Base-by-base conservation (phyloP, 2,888 invertebrate species). In the Nemotelus nigrinus region DNA sequence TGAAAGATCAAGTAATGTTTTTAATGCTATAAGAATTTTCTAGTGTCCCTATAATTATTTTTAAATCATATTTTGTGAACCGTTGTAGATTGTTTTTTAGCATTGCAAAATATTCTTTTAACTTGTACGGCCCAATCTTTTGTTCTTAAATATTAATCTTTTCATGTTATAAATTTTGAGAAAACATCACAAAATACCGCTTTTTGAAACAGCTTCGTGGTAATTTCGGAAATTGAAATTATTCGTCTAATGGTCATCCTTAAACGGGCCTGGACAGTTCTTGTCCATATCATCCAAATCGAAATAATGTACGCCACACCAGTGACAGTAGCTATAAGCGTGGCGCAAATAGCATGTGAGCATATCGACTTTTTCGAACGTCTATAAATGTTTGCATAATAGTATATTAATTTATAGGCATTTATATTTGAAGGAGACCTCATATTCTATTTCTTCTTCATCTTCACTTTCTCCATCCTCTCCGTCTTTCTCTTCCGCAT, bases 291-390 rank as follows among this genome's bases (percentile, higher is more conserved):
- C 93, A 48, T 89, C 87, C 70, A 86, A 86, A 86, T 92, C 91
- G 78, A 91, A 88, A 85, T 90, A 94, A 68, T 89, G 89, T 3
- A 91, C 90, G 8, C 92, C 93, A 88, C 95, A 95, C 92, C 94
- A 95, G 74, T 93, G 90, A 84, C 95, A 95, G 85, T 94, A 95
- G 77, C 88, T 89, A 85, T 95, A 91, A 55, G 89, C 90, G n/a
- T 88, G 88, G 77, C 94, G 88, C 76, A 95, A 86, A 85, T 95
- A 94, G 47, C 87, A 85, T 0, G 91, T 88, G 3, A 94, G 81
- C 80, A 91, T 88, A 80, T 90, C 89, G 53, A 94, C 84, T 84
- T 91, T 90, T 82, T 92, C 92, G 55, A 82, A 82, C 2, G 87
- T 82, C 85, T 89, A 82, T 3, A 83, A 83, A 77, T 25, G 25